Evolutionary conservation across 1,140 invertebrate genomes (phyloP).

Genomic region (Tetramorium parvispinum): DNA sequence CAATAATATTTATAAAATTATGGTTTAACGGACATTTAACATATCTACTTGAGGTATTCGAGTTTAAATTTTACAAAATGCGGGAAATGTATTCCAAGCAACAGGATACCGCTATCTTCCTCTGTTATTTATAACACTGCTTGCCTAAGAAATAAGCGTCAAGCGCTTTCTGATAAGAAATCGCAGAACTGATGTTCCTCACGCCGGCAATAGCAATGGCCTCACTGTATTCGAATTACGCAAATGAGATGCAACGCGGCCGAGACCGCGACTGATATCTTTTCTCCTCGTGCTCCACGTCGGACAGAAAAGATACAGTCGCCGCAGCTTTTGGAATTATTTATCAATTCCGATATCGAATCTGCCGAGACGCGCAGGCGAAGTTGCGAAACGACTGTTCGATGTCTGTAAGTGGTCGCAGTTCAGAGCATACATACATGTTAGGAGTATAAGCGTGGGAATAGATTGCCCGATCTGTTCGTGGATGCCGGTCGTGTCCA

Average conservation of each 20-base stretch:
- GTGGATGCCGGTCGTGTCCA: slow-evolving; percentile 63
- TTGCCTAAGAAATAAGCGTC: background rate
- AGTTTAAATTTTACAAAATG: background rate
- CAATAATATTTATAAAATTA: slow-evolving; percentile 9
- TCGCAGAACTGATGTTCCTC: slow-evolving; percentile 2
- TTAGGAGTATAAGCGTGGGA: slow-evolving; percentile 75
- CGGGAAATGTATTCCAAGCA: background rate
- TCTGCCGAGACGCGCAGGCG: background rate
- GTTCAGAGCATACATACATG: slow-evolving; percentile 49
- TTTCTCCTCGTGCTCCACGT: background rate
- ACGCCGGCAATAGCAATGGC: background rate
- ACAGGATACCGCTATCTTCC: background rate
- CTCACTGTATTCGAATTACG: slow-evolving; percentile 15
- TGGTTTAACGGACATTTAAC: background rate
- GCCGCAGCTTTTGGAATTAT: slow-evolving; percentile 36
- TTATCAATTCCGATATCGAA: slow-evolving; percentile 42
- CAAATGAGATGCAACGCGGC: slow-evolving; percentile 4
- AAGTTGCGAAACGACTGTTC: slow-evolving; percentile 67
- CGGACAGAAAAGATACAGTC: background rate
- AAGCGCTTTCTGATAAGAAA: background rate
- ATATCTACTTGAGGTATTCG: background rate
- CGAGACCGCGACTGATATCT: no score
- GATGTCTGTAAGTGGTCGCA: slow-evolving; percentile 58
- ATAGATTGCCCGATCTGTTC: slow-evolving; percentile 76
- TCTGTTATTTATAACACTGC: slow-evolving; percentile 2